A percentile compares a stretch with the other conserved stretches of the same genome.
Conservation (phyloP, 2,888 invertebrate genomes). For the Drosophila atroscutellata region DNA sequence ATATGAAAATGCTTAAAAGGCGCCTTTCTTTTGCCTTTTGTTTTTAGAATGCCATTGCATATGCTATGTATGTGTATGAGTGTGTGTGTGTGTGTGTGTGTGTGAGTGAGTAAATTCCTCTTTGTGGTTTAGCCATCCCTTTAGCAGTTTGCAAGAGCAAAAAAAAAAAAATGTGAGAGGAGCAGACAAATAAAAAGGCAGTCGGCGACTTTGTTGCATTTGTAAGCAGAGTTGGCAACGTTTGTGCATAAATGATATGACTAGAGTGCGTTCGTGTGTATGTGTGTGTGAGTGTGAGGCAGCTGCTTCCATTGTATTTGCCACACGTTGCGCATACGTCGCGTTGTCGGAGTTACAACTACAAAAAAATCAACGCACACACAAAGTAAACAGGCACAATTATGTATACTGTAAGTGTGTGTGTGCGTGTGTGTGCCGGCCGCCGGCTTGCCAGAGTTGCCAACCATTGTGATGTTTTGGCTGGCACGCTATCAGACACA, state of each 20-base stretch:
- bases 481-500: constrained; percentile 73
- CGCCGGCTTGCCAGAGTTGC: constrained; percentile 64
- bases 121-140: constrained; percentile 37
- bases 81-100: constrained; percentile 17
- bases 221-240: constrained; percentile 72
- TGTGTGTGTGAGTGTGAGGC: constrained; percentile 26
- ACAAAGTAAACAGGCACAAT: constrained; percentile 75
- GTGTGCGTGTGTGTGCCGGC: constrained; percentile 32
- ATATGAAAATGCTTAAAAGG: constrained; percentile 73
- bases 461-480: constrained; percentile 76
- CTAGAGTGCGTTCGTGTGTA: constrained; percentile 23
- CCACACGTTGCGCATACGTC: constrained; percentile 72
- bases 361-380: constrained; percentile 52
- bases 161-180: constrained; percentile 25
- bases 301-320: constrained; percentile 56
- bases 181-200: constrained; percentile 63
- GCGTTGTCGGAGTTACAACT: constrained; percentile 50
- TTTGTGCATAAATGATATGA: constrained; percentile 77
- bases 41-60: constrained; percentile 50
- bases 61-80: constrained; percentile 17
- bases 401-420: constrained; percentile 46
- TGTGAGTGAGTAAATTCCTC: constrained; percentile 38
- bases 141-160: constrained; percentile 12
- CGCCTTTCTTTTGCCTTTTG: constrained; percentile 52
- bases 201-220: constrained; percentile 62